These are phyloP conservation scores for Caenorhabditis wallacei DNA, from an alignment of 2,888 invertebrate genomes.

Conservation along the genomic window DNA sequence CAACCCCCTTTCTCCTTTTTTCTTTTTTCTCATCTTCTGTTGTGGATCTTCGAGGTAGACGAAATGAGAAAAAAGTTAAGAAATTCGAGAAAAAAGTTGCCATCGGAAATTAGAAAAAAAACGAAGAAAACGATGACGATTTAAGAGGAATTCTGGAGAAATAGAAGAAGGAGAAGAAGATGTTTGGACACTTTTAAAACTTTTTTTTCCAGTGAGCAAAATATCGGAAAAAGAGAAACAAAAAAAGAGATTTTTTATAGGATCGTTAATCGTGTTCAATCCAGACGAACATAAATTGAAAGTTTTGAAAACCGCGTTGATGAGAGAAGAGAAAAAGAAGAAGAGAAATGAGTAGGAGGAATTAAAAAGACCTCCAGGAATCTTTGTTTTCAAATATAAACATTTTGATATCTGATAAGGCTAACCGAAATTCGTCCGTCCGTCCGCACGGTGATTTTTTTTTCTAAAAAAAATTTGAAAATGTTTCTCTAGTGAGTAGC, in stretches of 20 bases:
- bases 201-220: conserved; percentile 5
- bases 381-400: neutral
- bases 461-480: too few relatives aligned
- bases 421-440: too few relatives aligned
- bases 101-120: conserved; percentile 49
- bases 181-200: conserved; percentile 46
- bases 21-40: neutral
- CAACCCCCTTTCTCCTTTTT: conserved; percentile 8
- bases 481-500: too few relatives aligned
- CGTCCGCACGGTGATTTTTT: too few relatives aligned
- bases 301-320: conserved; percentile 10
- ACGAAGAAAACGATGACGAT: neutral
- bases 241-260: conserved; percentile 37
- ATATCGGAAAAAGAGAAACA: conserved; percentile 6
- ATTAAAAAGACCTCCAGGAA: neutral
- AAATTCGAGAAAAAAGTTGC: conserved; percentile 8
- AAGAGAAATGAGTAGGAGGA: neutral
- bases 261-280: conserved; percentile 58
- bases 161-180: conserved; percentile 24
- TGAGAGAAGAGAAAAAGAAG: neutral
- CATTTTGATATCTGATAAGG: too few relatives aligned
- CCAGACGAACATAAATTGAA: conserved; percentile 58
- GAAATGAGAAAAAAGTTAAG: conserved; percentile 32
- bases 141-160: neutral
- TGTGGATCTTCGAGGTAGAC: conserved; percentile 25